Percentiles rank a stretch among this genome's conserved stretches.
Evolutionary conservation across 2,888 invertebrate genomes (phyloP).

Genomic region (Xestia xanthographa): DNA sequence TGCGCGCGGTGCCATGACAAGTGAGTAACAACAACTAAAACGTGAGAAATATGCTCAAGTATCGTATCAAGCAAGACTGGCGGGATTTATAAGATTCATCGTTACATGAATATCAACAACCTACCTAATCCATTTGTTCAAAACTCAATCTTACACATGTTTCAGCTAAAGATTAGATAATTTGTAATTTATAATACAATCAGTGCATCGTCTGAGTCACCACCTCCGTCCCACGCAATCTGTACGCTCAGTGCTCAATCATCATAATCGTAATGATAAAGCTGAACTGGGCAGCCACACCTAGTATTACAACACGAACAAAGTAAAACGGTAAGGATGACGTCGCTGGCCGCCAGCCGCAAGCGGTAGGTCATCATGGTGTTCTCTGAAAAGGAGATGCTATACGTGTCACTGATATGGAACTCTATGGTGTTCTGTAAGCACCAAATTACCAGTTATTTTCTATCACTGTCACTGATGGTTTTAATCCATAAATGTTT

Average conservation of each 20-base stretch:
- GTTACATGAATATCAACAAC: not conserved
- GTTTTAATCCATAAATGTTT: not conserved
- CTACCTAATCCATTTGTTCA: not conserved
- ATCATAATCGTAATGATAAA: slow-evolving; percentile 7
- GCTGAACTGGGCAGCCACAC: slow-evolving; percentile 10
- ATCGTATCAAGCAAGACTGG: not conserved
- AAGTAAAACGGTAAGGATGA: not conserved
- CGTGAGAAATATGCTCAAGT: not conserved
- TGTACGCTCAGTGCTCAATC: not conserved
- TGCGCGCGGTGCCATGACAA: not conserved
- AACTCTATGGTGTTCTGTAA: not conserved
- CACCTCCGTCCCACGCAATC: not conserved
- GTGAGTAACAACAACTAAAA: not conserved
- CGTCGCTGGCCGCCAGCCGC: not conserved
- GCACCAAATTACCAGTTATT: not conserved
- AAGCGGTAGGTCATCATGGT: too few species aligned
- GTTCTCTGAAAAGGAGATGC: not conserved
- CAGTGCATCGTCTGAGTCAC: not conserved
- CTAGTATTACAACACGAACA: slow-evolving; percentile 3
- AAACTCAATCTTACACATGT: not conserved
- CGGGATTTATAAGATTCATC: too few species aligned
- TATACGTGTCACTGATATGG: too few species aligned
- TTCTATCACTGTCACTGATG: not conserved
- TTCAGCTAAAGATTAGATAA: slow-evolving; percentile 18
- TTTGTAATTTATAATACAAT: slow-evolving; percentile 9